Base-by-base conservation (phyloP, 2,888 invertebrate species). In the Ochlodes sylvanus region DNA sequence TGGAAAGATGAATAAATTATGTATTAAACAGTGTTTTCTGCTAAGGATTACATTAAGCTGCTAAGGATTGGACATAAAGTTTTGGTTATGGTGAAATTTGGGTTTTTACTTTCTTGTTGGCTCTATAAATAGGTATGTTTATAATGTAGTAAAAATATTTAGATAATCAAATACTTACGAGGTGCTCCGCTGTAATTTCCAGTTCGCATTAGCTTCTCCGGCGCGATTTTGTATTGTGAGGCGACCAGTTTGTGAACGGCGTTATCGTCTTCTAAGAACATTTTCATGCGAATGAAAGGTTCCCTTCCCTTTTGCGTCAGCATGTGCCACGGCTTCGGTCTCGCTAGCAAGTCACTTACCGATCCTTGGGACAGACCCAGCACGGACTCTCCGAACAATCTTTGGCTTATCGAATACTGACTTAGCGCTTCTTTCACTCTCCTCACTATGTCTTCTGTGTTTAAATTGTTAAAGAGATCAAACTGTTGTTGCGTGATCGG, bases 251-350 rank as follows among this genome's bases (percentile, higher is more conserved):
- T 98, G 88, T 98, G 98, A 1, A 98, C 98, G 12, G 98, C 98
- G 81, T 98, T 98, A 76, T 98, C 98, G 81, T 98, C 98, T 89
- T 98, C 98, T 75, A 99, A 94, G 90, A 99, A 99, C 97, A 99
- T 98, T 88, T 98, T 98, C 99, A 99, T 99, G 70, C 99, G 94
- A 72, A 99, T 99, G 91, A 99, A 99, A 0, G 99, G 99, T 83
- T 99, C 99, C 32, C 99, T 95, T 1, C 98, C 98, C 87, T 99
- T 99, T 83, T 98, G 98, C 14, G 99, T 99, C 61, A 99, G 94
- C 98, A 99, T 99, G 85, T 98, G 98, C 99, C 99, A 99, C 0
- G 99, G 98, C 86, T 99, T 99, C 42, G 99, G 99, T 63, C 99
- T 93, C 27, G 99, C 99, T 72, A 99, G 94, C 52, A 99, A 94